Conservation (phyloP, 2,113 vertebrate species). For the Lanius ludovicianus region DNA sequence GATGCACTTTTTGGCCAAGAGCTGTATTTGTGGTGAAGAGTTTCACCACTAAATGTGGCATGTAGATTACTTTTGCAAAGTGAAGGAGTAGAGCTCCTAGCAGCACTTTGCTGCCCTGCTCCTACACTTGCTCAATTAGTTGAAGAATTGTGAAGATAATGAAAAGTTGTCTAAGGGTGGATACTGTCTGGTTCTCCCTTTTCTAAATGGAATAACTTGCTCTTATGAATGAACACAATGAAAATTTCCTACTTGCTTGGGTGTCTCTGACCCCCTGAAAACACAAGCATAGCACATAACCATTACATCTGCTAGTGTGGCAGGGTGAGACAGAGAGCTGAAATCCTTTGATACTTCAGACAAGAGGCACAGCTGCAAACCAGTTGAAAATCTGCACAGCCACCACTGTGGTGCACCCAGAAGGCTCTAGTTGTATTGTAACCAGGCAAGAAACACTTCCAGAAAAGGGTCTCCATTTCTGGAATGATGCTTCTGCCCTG, state of each 20-base stretch:
- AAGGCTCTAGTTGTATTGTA: neutral
- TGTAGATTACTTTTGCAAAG: neutral
- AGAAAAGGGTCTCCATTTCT: neutral
- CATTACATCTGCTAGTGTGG: neutral
- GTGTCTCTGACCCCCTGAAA: neutral
- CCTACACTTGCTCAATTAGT: neutral
- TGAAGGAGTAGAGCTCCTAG: neutral
- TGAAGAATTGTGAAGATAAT: fast-evolving
- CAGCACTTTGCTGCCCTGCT: neutral
- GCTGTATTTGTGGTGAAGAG: neutral
- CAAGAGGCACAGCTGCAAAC: neutral
- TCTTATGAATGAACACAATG: neutral
- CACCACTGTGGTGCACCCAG: neutral
- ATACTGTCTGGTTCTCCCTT: neutral
- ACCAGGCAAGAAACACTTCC: neutral
- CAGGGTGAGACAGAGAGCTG: neutral
- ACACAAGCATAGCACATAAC: neutral
- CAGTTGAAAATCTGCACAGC: neutral
- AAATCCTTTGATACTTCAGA: neutral
- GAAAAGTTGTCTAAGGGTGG: neutral
- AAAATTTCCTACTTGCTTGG: neutral
- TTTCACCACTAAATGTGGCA: neutral
- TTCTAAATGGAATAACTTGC: neutral
- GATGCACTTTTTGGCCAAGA: neutral
- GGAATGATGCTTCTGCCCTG: neutral